Conservation (phyloP, 2,113 vertebrate genomes). For the Gymnobelideus leadbeateri region DNA sequence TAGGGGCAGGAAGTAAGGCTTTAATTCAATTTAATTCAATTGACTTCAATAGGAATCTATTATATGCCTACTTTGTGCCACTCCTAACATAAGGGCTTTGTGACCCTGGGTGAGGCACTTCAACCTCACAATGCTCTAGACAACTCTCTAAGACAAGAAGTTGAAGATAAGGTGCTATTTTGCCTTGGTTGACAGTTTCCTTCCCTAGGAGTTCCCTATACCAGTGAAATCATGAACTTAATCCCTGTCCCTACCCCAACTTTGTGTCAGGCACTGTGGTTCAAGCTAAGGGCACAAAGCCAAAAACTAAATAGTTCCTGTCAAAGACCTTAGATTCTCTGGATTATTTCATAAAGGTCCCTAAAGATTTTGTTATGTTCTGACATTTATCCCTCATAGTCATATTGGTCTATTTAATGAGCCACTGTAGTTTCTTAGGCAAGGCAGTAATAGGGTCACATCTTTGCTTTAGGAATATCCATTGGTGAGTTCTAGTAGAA, state of each 20-base stretch:
- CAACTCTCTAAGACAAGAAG: not conserved
- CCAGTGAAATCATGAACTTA: not conserved
- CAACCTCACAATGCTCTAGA: not conserved
- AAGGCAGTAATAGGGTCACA: not conserved
- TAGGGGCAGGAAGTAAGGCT: not conserved
- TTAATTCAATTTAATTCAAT: not conserved
- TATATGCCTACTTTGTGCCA: not conserved
- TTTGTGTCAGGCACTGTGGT: not conserved
- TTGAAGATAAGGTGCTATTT: not conserved
- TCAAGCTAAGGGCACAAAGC: not conserved
- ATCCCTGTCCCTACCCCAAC: not conserved
- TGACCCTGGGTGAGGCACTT: not conserved
- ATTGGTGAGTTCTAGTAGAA: not conserved
- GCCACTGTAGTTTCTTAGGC: not conserved
- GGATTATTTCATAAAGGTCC: not conserved
- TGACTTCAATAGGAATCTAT: not conserved
- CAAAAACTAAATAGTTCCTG: not conserved
- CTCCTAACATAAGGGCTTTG: not conserved
- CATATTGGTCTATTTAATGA: not conserved
- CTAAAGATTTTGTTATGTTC: not conserved
- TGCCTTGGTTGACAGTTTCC: not conserved
- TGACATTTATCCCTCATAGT: not conserved
- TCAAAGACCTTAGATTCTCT: not conserved
- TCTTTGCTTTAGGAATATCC: not conserved
- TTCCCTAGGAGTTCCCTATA: not conserved